Evolutionary conservation across 53 echinoderm and acorn worm genomes (phyloP).

Genomic region (Holothuria scabra): DNA sequence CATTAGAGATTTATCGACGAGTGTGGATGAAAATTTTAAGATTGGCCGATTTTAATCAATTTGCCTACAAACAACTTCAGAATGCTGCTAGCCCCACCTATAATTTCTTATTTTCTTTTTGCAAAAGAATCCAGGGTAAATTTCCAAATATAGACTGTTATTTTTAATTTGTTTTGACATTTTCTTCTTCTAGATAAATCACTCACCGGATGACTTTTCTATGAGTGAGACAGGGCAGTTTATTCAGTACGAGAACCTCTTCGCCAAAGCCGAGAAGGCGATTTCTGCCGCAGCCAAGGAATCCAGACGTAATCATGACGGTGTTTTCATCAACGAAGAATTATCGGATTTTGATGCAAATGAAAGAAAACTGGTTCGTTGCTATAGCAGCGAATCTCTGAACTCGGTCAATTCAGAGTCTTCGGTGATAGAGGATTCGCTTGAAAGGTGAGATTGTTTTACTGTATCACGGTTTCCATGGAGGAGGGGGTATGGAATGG

Average conservation of each 20-base stretch:
- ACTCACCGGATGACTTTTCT: slow-evolving; percentile 57
- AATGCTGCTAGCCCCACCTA: too few relatives aligned
- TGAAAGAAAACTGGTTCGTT: slow-evolving; percentile 83
- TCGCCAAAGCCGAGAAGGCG: slow-evolving; percentile 89
- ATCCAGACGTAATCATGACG: slow-evolving; percentile 61
- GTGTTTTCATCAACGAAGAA: slow-evolving; percentile 62
- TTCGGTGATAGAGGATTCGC: slow-evolving; percentile 79
- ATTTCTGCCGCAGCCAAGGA: slow-evolving; percentile 88
- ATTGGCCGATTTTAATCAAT: too few relatives aligned
- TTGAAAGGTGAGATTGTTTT: slow-evolving; percentile 59
- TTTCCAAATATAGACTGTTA: too few relatives aligned
- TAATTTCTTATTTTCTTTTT: too few relatives aligned
- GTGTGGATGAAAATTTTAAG: too few relatives aligned
- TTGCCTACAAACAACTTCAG: too few relatives aligned
- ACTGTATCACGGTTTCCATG: too few relatives aligned
- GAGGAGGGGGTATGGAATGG: too few relatives aligned
- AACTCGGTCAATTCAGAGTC: slow-evolving; percentile 88
- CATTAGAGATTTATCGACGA: too few relatives aligned
- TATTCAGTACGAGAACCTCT: slow-evolving; percentile 84
- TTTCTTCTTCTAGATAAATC: slow-evolving; percentile 50
- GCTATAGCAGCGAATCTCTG: slow-evolving; percentile 91
- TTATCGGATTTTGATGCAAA: slow-evolving; percentile 56
- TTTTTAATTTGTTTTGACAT: too few relatives aligned
- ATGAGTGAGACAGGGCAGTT: slow-evolving; percentile 74
- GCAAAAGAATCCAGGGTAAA: too few relatives aligned